phyloP scores from a whole-genome alignment of 23 tunicate genomes.

The Oikopleura dioica region DNA sequence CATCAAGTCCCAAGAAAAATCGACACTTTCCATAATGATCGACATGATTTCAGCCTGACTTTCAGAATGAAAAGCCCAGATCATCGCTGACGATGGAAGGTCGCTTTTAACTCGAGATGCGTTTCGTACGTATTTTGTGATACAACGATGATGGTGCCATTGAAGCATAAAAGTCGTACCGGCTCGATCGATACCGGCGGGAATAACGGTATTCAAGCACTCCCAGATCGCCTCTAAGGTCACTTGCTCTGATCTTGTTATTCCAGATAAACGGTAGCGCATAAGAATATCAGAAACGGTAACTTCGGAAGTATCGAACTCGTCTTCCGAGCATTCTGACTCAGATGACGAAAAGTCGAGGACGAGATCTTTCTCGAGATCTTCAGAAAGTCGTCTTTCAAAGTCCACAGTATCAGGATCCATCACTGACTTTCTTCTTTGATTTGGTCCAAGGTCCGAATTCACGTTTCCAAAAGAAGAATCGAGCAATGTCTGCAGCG shows the following conservation, averaged over 20 bases:
- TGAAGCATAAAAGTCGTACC: background rate
- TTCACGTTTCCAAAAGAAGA: background rate
- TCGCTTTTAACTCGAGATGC: background rate
- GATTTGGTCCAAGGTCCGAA: background rate
- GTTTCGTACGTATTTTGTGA: background rate
- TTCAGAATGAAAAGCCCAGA: constrained; percentile 98
- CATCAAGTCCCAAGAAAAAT: constrained; percentile 52
- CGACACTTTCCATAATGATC: constrained; percentile 26
- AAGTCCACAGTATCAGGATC: background rate
- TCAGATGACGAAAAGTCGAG: background rate
- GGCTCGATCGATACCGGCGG: background rate
- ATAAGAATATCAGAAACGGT: constrained; percentile 2
- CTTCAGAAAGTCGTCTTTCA: background rate
- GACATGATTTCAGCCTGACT: constrained; percentile 72
- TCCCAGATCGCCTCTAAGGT: constrained; percentile 6
- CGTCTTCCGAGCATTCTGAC: background rate
- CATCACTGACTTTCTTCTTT: too few species aligned
- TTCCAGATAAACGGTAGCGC: constrained; percentile 5
- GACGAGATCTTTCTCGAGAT: background rate
- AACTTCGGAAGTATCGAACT: background rate
- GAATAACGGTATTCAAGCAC: background rate
- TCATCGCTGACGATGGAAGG: background rate
- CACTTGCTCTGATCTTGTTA: background rate
- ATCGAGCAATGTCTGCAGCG: background rate
- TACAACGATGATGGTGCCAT: background rate